Conservation (phyloP, 2,888 invertebrate genomes). For the Leucoma salicis region DNA sequence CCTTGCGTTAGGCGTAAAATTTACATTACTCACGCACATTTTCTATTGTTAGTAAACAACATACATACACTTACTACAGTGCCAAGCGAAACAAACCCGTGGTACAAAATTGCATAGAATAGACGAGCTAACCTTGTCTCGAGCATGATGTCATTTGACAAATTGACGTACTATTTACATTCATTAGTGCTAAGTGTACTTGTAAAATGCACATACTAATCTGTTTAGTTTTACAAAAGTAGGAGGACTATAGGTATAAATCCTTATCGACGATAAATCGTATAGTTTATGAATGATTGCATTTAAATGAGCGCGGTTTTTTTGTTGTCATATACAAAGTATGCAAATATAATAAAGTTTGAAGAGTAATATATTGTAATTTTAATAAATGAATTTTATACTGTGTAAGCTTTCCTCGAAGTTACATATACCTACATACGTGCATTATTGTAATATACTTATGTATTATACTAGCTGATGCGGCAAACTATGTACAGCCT, state of each 20-base stretch:
- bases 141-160: slow-evolving; percentile 50
- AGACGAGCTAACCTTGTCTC: slow-evolving; percentile 46
- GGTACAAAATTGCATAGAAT: slow-evolving; percentile 18
- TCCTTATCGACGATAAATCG: not conserved
- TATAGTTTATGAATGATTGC: not conserved
- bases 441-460: no score
- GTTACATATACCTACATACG: no score
- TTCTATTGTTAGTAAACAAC: slow-evolving; percentile 9
- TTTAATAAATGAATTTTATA: no score
- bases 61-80: not conserved
- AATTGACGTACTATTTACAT: slow-evolving; percentile 39
- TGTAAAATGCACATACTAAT: slow-evolving; percentile 14
- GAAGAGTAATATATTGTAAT: not conserved
- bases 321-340: not conserved
- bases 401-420: no score
- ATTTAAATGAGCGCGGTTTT: not conserved
- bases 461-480: no score
- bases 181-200: slow-evolving; percentile 21
- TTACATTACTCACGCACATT: slow-evolving; percentile 11
- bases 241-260: not conserved
- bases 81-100: slow-evolving; percentile 10
- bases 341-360: not conserved
- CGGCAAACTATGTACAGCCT: no score
- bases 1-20: slow-evolving; percentile 12
- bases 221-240: slow-evolving; percentile 5